phyloP scores from a whole-genome alignment of 2,888 invertebrate genomes.

The Isotomurus palustris region DNA sequence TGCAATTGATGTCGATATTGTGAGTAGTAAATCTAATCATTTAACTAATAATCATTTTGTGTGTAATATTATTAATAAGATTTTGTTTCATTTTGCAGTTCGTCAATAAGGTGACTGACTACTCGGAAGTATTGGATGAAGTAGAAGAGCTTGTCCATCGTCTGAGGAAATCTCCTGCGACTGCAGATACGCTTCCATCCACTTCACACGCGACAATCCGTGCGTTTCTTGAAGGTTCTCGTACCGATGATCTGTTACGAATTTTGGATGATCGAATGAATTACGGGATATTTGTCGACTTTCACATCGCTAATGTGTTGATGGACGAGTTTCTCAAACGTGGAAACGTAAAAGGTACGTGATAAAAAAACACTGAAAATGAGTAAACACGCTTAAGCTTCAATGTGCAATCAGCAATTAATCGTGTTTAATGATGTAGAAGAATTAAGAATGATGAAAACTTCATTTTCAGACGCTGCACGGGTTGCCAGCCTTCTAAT shows the following conservation, averaged over 20 bases:
- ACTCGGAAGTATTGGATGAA: constrained; percentile 62
- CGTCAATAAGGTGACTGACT: constrained; percentile 62
- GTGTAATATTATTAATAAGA: no score
- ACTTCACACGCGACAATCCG: constrained; percentile 75
- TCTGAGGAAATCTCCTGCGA: constrained; percentile 67
- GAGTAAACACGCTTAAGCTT: no score
- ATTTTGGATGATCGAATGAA: constrained; percentile 74
- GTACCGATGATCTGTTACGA: constrained; percentile 62
- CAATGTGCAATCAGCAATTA: neutral
- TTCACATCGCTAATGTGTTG: constrained; percentile 69
- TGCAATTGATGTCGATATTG: constrained; percentile 75
- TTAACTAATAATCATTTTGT: neutral
- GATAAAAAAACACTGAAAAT: neutral
- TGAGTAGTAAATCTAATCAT: constrained; percentile 42
- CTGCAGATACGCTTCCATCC: constrained; percentile 67
- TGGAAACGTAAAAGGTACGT: constrained; percentile 57
- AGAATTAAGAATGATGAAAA: neutral
- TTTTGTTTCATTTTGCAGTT: constrained; percentile 52
- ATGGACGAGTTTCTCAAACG: constrained; percentile 71
- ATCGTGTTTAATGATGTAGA: no score
- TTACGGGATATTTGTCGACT: constrained; percentile 88
- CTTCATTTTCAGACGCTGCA: constrained; percentile 59
- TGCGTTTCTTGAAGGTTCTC: constrained; percentile 52
- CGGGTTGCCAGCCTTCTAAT: constrained; percentile 72
- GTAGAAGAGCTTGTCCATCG: constrained; percentile 66